These are phyloP conservation scores for Sorex fumeus DNA, from an alignment of 2,113 vertebrate species.

Conservation along the genomic window DNA sequence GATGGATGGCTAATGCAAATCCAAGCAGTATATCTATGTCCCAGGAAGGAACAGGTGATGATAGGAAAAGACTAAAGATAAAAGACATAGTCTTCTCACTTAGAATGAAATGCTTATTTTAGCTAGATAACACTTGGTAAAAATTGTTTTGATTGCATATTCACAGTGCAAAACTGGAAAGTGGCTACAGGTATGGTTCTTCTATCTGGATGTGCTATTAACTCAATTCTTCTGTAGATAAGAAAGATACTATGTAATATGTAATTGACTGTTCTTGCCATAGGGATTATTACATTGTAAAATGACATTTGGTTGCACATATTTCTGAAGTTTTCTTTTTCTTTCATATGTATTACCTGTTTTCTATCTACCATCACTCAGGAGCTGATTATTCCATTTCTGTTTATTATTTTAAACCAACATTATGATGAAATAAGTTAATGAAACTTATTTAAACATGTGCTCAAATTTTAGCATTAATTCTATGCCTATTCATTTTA, in stretches of 20 bases:
- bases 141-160: not conserved
- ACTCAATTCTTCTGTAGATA: not conserved
- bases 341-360: not conserved
- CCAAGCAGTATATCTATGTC: not conserved
- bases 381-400: not conserved
- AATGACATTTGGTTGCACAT: not conserved
- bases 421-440: conserved; percentile 17
- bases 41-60: not conserved
- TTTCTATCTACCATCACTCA: not conserved
- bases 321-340: not conserved
- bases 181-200: not conserved
- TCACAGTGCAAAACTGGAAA: not conserved
- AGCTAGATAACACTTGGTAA: not conserved
- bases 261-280: not conserved
- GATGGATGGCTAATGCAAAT: not conserved
- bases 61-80: not conserved
- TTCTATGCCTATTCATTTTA: too few species aligned
- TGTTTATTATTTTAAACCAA: conserved; percentile 32
- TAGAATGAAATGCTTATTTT: too few species aligned
- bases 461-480: not conserved
- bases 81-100: not conserved
- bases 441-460: not conserved
- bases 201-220: not conserved
- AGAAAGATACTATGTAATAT: not conserved
- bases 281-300: not conserved